phyloP scores from a whole-genome alignment of 2,113 vertebrate species.

The Rynchops niger region DNA sequence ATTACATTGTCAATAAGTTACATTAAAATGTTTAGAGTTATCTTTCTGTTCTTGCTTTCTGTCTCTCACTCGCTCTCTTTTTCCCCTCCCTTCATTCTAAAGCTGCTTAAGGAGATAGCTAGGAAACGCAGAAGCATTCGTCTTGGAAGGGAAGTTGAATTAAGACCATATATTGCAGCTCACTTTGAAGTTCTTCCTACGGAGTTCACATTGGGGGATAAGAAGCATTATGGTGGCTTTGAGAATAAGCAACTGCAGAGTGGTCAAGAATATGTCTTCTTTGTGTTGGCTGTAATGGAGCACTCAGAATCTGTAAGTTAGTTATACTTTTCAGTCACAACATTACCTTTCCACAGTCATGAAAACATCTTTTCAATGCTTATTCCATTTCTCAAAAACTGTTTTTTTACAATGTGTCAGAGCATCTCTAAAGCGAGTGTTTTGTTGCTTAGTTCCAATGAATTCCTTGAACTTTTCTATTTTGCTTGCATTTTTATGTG shows the following conservation, averaged over 20 bases:
- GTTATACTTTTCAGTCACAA: background rate
- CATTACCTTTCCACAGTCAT: background rate
- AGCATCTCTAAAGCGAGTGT: background rate
- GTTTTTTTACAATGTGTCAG: background rate
- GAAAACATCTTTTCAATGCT: background rate
- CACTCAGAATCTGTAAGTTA: constrained; percentile 93
- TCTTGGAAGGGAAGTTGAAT: constrained; percentile 87
- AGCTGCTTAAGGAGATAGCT: constrained; percentile 96
- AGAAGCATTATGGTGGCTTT: constrained; percentile 92
- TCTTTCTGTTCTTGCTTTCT: constrained; percentile 37
- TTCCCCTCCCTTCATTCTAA: constrained; percentile 9
- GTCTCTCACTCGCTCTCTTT: background rate
- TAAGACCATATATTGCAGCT: constrained; percentile 95
- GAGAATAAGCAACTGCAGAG: constrained; percentile 95
- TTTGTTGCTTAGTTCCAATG: background rate
- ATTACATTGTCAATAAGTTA: constrained; percentile 14
- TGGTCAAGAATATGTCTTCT: constrained; percentile 97
- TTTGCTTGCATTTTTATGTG: background rate
- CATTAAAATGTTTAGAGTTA: constrained; percentile 42
- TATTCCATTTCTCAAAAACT: background rate
- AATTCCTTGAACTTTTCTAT: background rate
- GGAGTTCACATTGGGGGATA: constrained; percentile 93
- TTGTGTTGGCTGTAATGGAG: constrained; percentile 94
- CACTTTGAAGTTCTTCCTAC: constrained; percentile 93
- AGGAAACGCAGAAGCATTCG: constrained; percentile 90